Conservation (phyloP, 1,140 invertebrate species). For the Drosophila sp. region DNA sequence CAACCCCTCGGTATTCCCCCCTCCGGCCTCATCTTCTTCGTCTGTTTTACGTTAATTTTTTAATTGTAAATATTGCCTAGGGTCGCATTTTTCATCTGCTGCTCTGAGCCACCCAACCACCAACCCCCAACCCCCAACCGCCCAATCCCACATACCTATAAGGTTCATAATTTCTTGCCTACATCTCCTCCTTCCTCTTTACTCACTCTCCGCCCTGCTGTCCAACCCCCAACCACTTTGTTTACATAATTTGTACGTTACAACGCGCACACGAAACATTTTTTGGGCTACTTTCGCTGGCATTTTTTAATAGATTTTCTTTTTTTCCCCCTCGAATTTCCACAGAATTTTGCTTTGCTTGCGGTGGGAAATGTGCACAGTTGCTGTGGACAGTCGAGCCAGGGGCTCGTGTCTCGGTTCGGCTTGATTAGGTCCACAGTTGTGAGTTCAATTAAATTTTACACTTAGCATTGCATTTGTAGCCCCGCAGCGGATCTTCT, state of each 20-base stretch:
- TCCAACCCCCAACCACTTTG: slow-evolving; percentile 43
- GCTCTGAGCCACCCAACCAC: slow-evolving; percentile 9
- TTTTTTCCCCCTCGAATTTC: slow-evolving; percentile 23
- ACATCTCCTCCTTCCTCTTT: not conserved
- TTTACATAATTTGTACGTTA: slow-evolving; percentile 83
- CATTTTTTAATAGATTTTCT: slow-evolving; percentile 77
- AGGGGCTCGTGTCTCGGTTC: slow-evolving; percentile 9
- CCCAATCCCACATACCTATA: slow-evolving; percentile 31
- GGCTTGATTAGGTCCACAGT: slow-evolving; percentile 48
- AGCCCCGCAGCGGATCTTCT: slow-evolving; percentile 23
- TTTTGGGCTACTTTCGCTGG: slow-evolving; percentile 71
- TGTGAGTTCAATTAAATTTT: slow-evolving; percentile 70
- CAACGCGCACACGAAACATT: slow-evolving; percentile 75
- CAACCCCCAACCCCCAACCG: not conserved
- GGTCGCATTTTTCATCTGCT: slow-evolving; percentile 81
- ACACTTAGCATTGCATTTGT: slow-evolving; percentile 55
- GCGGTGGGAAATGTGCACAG: slow-evolving; percentile 68
- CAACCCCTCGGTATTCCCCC: slow-evolving; percentile 9
- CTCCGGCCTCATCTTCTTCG: slow-evolving; percentile 43
- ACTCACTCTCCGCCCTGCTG: not conserved
- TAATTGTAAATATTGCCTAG: slow-evolving; percentile 82
- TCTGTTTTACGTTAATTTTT: slow-evolving; percentile 83
- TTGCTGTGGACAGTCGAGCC: slow-evolving; percentile 43
- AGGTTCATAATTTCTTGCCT: slow-evolving; percentile 73
- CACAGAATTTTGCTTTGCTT: slow-evolving; percentile 26